These are phyloP conservation scores for Aplidium turbinatum DNA, from an alignment of 23 tunicate species.

Conservation along the genomic window DNA sequence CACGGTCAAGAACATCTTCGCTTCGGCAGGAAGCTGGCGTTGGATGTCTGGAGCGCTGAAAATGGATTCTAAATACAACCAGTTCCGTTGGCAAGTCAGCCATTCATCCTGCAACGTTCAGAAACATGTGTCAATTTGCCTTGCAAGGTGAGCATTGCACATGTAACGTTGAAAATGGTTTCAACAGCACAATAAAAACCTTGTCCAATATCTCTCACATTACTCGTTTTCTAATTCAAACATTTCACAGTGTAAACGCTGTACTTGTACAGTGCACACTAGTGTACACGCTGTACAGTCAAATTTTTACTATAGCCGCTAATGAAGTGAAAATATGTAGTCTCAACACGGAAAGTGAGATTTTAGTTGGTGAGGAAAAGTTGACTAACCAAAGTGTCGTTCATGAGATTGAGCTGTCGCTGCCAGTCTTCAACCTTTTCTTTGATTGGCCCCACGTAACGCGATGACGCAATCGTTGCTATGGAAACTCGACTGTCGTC, in stretches of 20 bases:
- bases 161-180: no score
- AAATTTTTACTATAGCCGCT: no score
- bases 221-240: no score
- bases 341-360: no score
- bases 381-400: slow-evolving; percentile 88
- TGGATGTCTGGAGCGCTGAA: slow-evolving; percentile 99
- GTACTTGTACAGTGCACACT: no score
- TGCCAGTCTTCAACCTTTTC: slow-evolving; percentile 99
- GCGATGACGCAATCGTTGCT: slow-evolving; percentile 91
- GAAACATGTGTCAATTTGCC: background rate
- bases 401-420: slow-evolving; percentile 92
- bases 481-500: slow-evolving; percentile 97
- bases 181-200: no score
- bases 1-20: slow-evolving; percentile 99
- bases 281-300: no score
- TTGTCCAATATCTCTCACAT: no score
- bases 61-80: slow-evolving; percentile 99
- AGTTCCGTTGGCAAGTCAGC: slow-evolving; percentile 97
- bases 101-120: slow-evolving; percentile 83
- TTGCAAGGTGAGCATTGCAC: no score
- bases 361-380: no score
- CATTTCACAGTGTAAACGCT: no score
- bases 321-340: no score
- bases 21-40: slow-evolving; percentile 99
- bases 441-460: slow-evolving; percentile 98